Percentiles rank a stretch among this genome's conserved stretches.
phyloP scores from a whole-genome alignment of 2,888 invertebrate species.

The Pogonocherus hispidulus region DNA sequence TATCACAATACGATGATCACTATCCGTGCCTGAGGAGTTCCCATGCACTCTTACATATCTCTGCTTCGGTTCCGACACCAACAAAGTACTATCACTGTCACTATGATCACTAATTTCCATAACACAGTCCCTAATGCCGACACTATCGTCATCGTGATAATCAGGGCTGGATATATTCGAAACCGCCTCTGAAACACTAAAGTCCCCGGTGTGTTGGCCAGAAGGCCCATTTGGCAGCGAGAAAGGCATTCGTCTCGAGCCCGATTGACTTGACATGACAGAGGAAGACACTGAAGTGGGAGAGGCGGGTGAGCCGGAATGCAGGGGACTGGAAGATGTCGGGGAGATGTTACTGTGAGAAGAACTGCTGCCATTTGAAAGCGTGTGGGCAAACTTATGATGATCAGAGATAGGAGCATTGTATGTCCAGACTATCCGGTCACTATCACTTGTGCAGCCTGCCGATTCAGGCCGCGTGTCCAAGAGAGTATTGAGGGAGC shows the following conservation, averaged over 20 bases:
- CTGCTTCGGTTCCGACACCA: slow-evolving; percentile 83
- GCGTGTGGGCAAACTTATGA: slow-evolving; percentile 72
- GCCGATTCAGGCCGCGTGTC: slow-evolving; percentile 73
- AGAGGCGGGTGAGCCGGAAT: slow-evolving; percentile 77
- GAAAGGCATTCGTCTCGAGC: slow-evolving; percentile 74
- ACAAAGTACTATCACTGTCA: slow-evolving; percentile 90
- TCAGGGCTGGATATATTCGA: slow-evolving; percentile 93
- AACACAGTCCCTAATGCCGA: slow-evolving; percentile 85
- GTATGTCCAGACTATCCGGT: slow-evolving; percentile 90
- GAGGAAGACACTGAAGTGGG: slow-evolving; percentile 91
- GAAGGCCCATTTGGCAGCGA: slow-evolving; percentile 66
- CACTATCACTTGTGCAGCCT: slow-evolving; percentile 54
- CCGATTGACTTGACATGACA: slow-evolving; percentile 85
- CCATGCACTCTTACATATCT: slow-evolving; percentile 49
- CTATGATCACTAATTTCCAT: slow-evolving; percentile 92
- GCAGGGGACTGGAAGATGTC: slow-evolving; percentile 83
- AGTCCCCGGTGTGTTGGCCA: slow-evolving; percentile 69
- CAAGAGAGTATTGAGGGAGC: slow-evolving; percentile 90
- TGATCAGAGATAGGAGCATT: slow-evolving; percentile 82
- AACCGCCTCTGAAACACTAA: slow-evolving; percentile 87
- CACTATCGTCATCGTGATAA: slow-evolving; percentile 88
- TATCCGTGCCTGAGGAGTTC: slow-evolving; percentile 61
- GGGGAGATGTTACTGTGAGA: slow-evolving; percentile 79
- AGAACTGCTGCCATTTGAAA: slow-evolving; percentile 73
- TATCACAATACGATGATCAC: slow-evolving; percentile 88